phyloP scores from a whole-genome alignment of 2,797 vertebrate genomes.

The Scolopax bukidnonensis region DNA sequence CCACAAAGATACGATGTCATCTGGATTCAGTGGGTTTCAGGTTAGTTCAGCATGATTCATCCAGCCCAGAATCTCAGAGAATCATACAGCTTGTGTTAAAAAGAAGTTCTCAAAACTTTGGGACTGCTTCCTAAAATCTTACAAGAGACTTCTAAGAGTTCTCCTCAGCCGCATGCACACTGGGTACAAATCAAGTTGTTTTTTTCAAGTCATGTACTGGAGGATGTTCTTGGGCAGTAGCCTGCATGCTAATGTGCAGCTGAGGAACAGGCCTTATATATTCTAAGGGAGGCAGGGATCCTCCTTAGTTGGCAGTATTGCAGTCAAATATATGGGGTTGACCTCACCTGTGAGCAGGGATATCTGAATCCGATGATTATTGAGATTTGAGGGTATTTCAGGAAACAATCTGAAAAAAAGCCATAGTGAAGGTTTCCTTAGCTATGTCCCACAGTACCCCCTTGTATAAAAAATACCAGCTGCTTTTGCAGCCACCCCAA shows the following conservation, averaged over 20 bases:
- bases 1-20: conserved; percentile 89
- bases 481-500: background rate
- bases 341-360: background rate
- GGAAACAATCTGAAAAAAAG: background rate
- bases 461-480: background rate
- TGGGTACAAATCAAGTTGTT: background rate
- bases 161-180: background rate
- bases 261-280: background rate
- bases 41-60: conserved; percentile 77
- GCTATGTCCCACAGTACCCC: background rate
- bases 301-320: background rate
- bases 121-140: background rate
- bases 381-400: background rate
- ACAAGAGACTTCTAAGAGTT: background rate
- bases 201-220: rapidly evolving
- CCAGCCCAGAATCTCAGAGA: background rate
- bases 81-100: background rate
- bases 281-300: background rate
- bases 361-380: background rate
- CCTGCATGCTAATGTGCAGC: background rate
- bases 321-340: background rate
- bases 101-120: background rate
- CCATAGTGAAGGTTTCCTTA: background rate
- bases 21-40: conserved; percentile 98
- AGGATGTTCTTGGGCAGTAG: background rate